Evolutionary conservation across 2,888 invertebrate species (phyloP).

Genomic region (Acleris laterana): DNA sequence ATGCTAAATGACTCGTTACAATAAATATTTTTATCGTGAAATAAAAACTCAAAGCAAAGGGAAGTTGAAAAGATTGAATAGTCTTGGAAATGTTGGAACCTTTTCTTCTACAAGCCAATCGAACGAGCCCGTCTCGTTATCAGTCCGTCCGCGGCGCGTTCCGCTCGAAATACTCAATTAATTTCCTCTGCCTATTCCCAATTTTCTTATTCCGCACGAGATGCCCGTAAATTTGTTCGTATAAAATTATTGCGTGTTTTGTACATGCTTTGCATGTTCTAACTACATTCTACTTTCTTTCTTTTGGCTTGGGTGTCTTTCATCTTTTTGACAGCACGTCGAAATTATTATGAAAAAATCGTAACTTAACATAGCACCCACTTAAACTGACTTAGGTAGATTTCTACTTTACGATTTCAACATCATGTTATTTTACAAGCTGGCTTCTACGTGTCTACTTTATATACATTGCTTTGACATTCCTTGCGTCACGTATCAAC

Average conservation of each 20-base stretch:
- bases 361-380: no score
- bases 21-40: background rate
- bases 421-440: no score
- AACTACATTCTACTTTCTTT: no score
- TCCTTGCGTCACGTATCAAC: background rate
- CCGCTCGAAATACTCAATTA: constrained; percentile 20
- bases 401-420: no score
- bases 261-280: background rate
- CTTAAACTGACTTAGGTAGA: no score
- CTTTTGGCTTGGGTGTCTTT: no score
- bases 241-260: background rate
- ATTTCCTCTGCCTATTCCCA: constrained; percentile 6
- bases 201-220: constrained; percentile 2
- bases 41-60: background rate
- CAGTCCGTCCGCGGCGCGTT: constrained; percentile 6
- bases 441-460: no score
- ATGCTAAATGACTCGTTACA: background rate
- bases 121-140: constrained; percentile 12
- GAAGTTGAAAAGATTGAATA: constrained; percentile 9
- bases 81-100: background rate
- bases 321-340: no score
- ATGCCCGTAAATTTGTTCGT: background rate
- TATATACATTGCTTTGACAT: background rate
- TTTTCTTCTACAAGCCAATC: constrained; percentile 15
- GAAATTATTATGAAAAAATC: no score